Conservation (phyloP, 2,113 vertebrate genomes). For the Struthio camelus region DNA sequence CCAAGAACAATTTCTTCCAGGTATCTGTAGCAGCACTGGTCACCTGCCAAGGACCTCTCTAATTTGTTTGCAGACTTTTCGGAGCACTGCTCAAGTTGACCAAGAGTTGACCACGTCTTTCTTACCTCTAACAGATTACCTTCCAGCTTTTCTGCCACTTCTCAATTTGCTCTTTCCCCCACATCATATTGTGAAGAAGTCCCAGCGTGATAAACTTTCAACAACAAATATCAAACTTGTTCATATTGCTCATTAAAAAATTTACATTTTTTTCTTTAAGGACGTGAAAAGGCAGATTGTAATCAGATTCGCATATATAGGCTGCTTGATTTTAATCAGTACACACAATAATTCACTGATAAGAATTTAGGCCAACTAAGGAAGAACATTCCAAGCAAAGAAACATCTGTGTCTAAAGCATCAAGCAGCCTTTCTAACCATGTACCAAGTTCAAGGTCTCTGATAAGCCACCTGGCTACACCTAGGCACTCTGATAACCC, state of each 20-base stretch:
- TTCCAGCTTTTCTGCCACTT: background rate
- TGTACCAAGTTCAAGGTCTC: constrained; percentile 67
- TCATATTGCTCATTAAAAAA: background rate
- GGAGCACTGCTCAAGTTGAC: background rate
- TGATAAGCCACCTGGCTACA: constrained; percentile 67
- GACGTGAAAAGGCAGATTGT: background rate
- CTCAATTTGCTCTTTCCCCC: background rate
- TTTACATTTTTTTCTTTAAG: background rate
- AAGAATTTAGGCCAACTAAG: constrained; percentile 43
- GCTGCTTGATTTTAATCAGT: background rate
- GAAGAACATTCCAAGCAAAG: constrained; percentile 34
- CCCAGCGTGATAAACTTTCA: background rate
- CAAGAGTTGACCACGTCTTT: background rate
- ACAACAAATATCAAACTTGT: background rate
- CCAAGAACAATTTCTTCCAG: background rate
- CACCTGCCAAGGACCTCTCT: background rate
- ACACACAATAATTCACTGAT: background rate
- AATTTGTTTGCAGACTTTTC: background rate
- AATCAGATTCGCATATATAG: background rate
- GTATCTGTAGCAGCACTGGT: background rate
- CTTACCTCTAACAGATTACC: background rate
- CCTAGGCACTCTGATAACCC: constrained; percentile 44
- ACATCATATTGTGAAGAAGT: background rate
- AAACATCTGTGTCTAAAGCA: constrained; percentile 64
- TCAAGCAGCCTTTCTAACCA: constrained; percentile 42